Conservation (phyloP, 2,113 vertebrate genomes). For the Phaethornis superciliosus region DNA sequence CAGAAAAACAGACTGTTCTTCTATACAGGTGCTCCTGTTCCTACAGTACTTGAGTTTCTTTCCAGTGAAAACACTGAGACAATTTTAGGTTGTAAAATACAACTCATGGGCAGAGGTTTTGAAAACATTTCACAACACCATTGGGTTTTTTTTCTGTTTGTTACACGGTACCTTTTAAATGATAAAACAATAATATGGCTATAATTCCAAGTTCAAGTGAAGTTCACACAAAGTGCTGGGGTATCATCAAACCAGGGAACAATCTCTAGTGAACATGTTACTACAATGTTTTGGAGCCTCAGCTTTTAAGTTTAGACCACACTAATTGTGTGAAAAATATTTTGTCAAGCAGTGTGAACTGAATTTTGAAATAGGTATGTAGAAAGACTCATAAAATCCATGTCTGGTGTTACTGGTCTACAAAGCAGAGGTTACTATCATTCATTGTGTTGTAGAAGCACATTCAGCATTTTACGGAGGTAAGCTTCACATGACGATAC, state of each 20-base stretch:
- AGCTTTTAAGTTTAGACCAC: neutral
- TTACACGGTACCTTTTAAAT: neutral
- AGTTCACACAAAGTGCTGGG: neutral
- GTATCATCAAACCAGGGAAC: neutral
- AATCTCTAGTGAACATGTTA: neutral
- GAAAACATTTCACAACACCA: neutral
- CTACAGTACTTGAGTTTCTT: neutral
- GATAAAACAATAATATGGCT: neutral
- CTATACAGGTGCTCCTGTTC: too few relatives aligned
- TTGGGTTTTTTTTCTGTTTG: neutral
- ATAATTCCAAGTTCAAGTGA: neutral
- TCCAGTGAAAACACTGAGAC: neutral
- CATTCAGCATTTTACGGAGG: neutral
- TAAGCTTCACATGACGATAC: neutral
- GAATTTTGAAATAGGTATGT: neutral
- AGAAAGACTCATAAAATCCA: neutral
- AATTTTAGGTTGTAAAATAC: neutral
- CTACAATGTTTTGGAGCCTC: neutral
- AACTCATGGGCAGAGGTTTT: neutral
- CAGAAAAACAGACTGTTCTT: neutral
- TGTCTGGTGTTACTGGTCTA: neutral
- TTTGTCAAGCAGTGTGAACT: neutral
- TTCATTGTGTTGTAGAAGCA: neutral
- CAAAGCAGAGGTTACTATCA: neutral
- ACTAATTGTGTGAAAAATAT: neutral